phyloP scores from a whole-genome alignment of 1,140 invertebrate species.

The Lordiphosa collinella region DNA sequence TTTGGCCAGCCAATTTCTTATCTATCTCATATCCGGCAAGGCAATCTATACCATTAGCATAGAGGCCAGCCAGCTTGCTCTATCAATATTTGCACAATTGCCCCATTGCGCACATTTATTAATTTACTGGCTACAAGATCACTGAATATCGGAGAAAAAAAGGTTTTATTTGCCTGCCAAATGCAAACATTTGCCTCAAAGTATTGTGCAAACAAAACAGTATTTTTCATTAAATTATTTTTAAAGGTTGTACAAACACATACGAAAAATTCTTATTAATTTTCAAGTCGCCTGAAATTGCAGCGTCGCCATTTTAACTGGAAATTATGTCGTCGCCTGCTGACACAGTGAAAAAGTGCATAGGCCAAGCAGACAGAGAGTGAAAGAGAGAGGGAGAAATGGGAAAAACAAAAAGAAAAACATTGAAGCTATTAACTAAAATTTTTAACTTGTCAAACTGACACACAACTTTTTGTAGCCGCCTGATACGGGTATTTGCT shows the following conservation, averaged over 20 bases:
- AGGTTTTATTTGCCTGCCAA: slow-evolving; percentile 43
- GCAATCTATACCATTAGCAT: slow-evolving; percentile 45
- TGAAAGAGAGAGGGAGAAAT: background rate
- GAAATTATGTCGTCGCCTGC: slow-evolving; percentile 55
- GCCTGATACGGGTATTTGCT: slow-evolving; percentile 36
- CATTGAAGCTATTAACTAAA: slow-evolving; percentile 21
- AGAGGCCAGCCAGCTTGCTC: slow-evolving; percentile 37
- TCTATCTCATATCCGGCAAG: slow-evolving; percentile 28
- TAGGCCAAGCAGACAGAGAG: too few species aligned
- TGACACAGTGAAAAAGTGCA: slow-evolving; percentile 2
- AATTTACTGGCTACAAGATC: slow-evolving; percentile 70
- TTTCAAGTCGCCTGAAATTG: slow-evolving; percentile 31
- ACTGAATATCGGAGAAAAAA: slow-evolving; percentile 48
- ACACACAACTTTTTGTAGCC: slow-evolving; percentile 41
- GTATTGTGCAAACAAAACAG: slow-evolving; percentile 64
- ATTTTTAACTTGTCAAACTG: slow-evolving; percentile 42
- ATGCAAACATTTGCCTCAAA: slow-evolving; percentile 67
- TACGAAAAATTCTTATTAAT: slow-evolving; percentile 46
- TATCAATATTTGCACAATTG: slow-evolving; percentile 65
- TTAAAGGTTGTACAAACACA: slow-evolving; percentile 33
- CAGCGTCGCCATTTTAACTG: slow-evolving; percentile 60
- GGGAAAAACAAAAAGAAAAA: slow-evolving; percentile 29
- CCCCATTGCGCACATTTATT: slow-evolving; percentile 44
- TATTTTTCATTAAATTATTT: slow-evolving; percentile 46
- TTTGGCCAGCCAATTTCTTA: slow-evolving; percentile 14